These are phyloP conservation scores for Asarcornis scutulata DNA, from an alignment of 2,113 vertebrate species.

Conservation along the genomic window DNA sequence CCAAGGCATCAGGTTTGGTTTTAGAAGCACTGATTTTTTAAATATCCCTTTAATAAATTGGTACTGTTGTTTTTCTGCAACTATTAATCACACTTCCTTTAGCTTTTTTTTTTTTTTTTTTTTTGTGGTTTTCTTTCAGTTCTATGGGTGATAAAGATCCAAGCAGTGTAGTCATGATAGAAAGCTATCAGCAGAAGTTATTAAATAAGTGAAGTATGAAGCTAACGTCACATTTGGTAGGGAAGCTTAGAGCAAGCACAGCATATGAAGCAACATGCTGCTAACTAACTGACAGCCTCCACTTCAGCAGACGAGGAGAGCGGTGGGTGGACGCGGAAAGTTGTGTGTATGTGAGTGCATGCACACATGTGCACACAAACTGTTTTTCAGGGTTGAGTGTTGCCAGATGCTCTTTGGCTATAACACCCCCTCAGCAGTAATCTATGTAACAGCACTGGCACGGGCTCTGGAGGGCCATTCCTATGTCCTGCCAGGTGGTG, in stretches of 20 bases:
- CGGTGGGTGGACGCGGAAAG: not conserved
- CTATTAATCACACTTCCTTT: not conserved
- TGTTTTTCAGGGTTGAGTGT: not conserved
- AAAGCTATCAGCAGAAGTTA: not conserved
- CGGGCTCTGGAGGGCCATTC: not conserved
- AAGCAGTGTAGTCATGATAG: not conserved
- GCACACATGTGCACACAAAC: not conserved
- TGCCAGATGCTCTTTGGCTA: slow-evolving; percentile 44
- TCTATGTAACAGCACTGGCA: not conserved
- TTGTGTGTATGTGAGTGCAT: not conserved
- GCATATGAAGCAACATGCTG: not conserved
- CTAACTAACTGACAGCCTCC: not conserved
- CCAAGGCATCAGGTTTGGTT: not conserved
- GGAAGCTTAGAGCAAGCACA: not conserved
- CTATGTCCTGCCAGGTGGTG: slow-evolving; percentile 13
- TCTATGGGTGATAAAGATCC: not conserved
- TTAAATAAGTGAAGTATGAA: not conserved
- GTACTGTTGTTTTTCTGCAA: not conserved
- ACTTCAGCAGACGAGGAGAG: not conserved
- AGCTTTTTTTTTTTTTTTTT: not conserved
- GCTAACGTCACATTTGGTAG: not conserved
- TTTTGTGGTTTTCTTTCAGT: not conserved
- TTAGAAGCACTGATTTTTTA: not conserved
- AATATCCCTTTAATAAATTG: not conserved
- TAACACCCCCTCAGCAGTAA: not conserved